phyloP scores from a whole-genome alignment of 2,113 vertebrate species.

The Benitochromis conjunctus region DNA sequence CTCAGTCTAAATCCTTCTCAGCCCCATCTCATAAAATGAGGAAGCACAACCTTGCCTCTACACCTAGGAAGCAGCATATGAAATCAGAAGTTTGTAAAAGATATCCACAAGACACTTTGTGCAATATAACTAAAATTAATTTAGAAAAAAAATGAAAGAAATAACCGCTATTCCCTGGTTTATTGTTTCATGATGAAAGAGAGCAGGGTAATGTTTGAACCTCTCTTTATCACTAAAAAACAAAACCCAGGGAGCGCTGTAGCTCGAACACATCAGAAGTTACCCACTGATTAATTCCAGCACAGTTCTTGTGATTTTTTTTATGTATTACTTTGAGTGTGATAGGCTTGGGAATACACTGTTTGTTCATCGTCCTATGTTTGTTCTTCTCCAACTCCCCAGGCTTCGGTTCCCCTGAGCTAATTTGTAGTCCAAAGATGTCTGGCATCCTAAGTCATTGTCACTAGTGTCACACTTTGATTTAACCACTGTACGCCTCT shows the following conservation, averaged over 20 bases:
- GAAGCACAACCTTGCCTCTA: not conserved
- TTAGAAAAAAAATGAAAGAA: not conserved
- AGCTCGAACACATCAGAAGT: not conserved
- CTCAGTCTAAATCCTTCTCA: not conserved
- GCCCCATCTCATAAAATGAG: not conserved
- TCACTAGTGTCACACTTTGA: slow-evolving; percentile 48
- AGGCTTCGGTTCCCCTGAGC: slow-evolving; percentile 2
- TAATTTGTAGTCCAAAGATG: slow-evolving; percentile 31
- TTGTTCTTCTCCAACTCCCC: slow-evolving; percentile 12
- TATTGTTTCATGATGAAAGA: not conserved
- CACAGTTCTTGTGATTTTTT: not conserved
- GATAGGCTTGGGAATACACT: not conserved
- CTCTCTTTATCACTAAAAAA: not conserved
- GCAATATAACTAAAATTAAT: not conserved
- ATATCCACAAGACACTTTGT: not conserved
- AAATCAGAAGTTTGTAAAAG: not conserved
- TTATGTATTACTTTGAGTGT: not conserved
- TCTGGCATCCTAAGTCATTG: slow-evolving; percentile 25
- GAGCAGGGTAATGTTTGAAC: not conserved
- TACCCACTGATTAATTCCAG: not conserved
- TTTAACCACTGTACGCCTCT: slow-evolving; percentile 42
- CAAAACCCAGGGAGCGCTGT: not conserved
- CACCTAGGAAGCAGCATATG: not conserved
- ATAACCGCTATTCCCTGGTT: not conserved
- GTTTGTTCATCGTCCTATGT: slow-evolving; percentile 5